A percentile compares a stretch with the other conserved stretches of the same genome.
phyloP scores from a whole-genome alignment of 2,113 vertebrate species.

The Podarcis raffonei region DNA sequence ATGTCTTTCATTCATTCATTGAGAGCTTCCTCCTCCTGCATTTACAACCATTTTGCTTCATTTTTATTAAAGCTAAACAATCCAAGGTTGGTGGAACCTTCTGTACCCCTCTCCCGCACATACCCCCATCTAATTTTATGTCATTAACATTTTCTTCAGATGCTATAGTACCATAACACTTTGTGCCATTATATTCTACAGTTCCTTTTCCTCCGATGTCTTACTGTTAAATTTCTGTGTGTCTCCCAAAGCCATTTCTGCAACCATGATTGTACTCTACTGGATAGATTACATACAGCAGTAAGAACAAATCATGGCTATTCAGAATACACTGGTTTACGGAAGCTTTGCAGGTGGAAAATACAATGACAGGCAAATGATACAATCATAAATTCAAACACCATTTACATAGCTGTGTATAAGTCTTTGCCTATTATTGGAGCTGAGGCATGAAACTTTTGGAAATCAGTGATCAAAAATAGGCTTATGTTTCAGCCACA shows the following conservation, averaged over 20 bases:
- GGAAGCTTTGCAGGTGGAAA: slow-evolving; percentile 67
- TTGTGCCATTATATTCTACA: neutral
- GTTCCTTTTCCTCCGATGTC: neutral
- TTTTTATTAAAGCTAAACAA: neutral
- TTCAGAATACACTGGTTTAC: slow-evolving; percentile 68
- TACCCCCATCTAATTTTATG: neutral
- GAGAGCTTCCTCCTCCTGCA: neutral
- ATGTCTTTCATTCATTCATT: neutral
- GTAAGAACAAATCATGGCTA: slow-evolving; percentile 65
- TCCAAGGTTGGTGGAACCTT: neutral
- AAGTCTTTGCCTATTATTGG: slow-evolving; percentile 72
- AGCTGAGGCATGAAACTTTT: slow-evolving; percentile 71
- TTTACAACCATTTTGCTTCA: neutral
- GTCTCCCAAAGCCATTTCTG: neutral
- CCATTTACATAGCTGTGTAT: slow-evolving; percentile 71
- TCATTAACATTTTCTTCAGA: neutral
- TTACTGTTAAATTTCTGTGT: neutral
- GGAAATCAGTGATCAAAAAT: slow-evolving; percentile 68
- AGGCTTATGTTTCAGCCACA: slow-evolving; percentile 70
- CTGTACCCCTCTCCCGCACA: neutral
- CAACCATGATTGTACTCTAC: slow-evolving; percentile 37
- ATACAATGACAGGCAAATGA: slow-evolving; percentile 69
- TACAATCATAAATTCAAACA: slow-evolving; percentile 73
- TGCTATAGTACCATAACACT: neutral
- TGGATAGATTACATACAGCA: slow-evolving; percentile 59